Percentiles rank a stretch among this genome's conserved stretches.
These are phyloP conservation scores for Tadarida brasiliensis DNA, from an alignment of 2,797 vertebrate genomes.

Conservation along the genomic window DNA sequence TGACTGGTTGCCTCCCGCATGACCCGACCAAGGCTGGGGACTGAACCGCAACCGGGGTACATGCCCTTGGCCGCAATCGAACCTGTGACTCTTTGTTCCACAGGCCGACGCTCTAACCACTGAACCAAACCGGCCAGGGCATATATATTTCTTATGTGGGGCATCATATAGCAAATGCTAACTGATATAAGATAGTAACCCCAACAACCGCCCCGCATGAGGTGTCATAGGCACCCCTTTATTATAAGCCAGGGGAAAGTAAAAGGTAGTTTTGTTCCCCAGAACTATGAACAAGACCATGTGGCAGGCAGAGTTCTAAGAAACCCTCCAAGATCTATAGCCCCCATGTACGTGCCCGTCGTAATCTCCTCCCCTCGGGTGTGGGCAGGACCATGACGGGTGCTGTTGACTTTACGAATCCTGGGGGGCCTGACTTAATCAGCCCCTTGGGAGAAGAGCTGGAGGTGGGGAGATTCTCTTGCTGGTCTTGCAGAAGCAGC, in stretches of 20 bases:
- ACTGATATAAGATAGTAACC: not conserved
- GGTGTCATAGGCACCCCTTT: not conserved
- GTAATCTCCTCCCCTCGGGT: not conserved
- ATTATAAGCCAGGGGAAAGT: not conserved
- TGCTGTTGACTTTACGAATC: not conserved
- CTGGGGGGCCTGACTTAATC: not conserved
- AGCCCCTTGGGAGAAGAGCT: not conserved
- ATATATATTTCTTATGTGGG: not conserved
- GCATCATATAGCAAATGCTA: not conserved
- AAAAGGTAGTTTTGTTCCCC: not conserved
- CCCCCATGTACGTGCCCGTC: accelerated
- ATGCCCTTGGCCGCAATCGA: too few relatives aligned
- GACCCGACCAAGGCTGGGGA: too few relatives aligned
- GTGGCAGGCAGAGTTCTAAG: not conserved
- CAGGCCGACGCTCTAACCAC: too few relatives aligned
- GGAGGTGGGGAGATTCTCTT: not conserved
- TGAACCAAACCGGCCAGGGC: too few relatives aligned
- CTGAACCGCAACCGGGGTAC: too few relatives aligned
- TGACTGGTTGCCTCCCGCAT: too few relatives aligned
- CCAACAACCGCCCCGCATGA: not conserved
- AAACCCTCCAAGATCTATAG: not conserved
- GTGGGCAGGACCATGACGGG: not conserved
- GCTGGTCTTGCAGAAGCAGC: not conserved
- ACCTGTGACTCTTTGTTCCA: too few relatives aligned
- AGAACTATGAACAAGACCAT: not conserved